Evolutionary conservation across 1,140 invertebrate species (phyloP).

Genomic region (Drosophila repletoides): DNA sequence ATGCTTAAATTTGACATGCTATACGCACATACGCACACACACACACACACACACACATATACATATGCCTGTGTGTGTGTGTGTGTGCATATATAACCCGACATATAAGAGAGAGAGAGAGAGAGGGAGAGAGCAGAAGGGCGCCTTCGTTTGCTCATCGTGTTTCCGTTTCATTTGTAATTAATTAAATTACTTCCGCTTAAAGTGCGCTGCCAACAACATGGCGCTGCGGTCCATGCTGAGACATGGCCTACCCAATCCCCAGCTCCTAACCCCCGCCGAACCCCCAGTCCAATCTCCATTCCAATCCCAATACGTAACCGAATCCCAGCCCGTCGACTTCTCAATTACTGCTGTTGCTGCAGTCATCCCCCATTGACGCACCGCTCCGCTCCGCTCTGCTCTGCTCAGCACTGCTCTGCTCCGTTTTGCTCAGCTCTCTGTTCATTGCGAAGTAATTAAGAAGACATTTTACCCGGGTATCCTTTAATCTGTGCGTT

Average conservation of each 20-base stretch:
- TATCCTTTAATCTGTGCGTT: conserved; percentile 82
- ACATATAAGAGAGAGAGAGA: too few species aligned
- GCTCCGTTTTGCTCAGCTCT: not conserved
- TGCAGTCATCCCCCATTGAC: conserved; percentile 17
- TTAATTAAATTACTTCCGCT: conserved; percentile 82
- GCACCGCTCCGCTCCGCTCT: conserved; percentile 6
- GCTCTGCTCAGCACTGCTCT: not conserved
- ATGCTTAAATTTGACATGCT: conserved; percentile 40
- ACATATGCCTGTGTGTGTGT: not conserved
- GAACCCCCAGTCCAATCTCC: not conserved
- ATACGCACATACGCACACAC: not conserved
- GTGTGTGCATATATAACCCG: too few species aligned
- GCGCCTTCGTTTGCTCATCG: conserved; percentile 38
- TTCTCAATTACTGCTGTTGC: conserved; percentile 71
- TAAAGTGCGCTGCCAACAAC: conserved; percentile 65
- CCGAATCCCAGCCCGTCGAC: conserved; percentile 60
- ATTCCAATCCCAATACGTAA: conserved; percentile 30
- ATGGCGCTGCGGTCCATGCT: conserved; percentile 16
- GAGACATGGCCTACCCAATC: conserved; percentile 30
- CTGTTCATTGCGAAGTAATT: conserved; percentile 79
- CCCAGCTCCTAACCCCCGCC: too few species aligned
- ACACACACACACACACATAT: conserved; percentile 11
- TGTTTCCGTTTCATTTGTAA: conserved; percentile 82
- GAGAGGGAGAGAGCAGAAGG: too few species aligned
- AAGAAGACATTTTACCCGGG: conserved; percentile 81